phyloP scores from a whole-genome alignment of 2,113 vertebrate species.

The Phaethornis superciliosus region DNA sequence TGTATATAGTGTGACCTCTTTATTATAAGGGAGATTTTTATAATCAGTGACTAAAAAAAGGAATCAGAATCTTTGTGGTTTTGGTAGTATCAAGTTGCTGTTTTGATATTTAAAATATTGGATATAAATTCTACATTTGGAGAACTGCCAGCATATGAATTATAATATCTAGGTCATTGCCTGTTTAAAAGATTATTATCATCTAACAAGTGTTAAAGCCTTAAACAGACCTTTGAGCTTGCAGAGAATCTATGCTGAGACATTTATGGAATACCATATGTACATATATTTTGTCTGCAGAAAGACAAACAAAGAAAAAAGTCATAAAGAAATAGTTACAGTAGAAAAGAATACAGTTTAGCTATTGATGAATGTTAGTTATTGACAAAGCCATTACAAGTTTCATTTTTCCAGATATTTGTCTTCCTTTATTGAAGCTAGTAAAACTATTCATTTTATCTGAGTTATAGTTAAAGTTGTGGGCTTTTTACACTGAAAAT shows the following conservation, averaged over 20 bases:
- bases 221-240: background rate
- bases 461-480: background rate
- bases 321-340: background rate
- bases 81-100: background rate
- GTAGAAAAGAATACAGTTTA: background rate
- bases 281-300: fast-evolving
- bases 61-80: background rate
- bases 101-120: slow-evolving; percentile 9
- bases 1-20: background rate
- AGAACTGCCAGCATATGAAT: background rate
- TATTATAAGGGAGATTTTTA: background rate
- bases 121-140: background rate
- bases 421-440: background rate
- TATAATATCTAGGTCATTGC: slow-evolving; percentile 9
- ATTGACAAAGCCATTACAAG: background rate
- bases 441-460: background rate
- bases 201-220: background rate
- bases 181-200: background rate
- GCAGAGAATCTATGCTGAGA: background rate
- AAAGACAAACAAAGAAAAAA: background rate
- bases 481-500: background rate
- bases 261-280: background rate
- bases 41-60: background rate
- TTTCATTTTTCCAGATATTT: background rate
- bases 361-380: background rate